Conservation (phyloP, 2,888 invertebrate species). For the Leucoma salicis region DNA sequence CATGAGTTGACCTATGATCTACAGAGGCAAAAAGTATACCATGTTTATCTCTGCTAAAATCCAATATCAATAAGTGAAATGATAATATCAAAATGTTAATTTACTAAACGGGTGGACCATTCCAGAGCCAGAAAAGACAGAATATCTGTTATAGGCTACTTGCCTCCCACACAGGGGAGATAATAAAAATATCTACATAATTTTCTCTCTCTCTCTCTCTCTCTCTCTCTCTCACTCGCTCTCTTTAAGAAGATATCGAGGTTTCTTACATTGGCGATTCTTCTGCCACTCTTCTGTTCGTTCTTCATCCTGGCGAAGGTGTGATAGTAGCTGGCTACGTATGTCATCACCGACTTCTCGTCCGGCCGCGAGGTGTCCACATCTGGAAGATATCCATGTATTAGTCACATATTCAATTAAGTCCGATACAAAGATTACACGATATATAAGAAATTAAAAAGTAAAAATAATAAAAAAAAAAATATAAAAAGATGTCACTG, state of each 20-base stretch:
- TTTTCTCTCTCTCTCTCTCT: too few species aligned
- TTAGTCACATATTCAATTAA: too few species aligned
- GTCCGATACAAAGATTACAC: neutral
- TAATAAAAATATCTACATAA: too few species aligned
- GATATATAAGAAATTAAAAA: neutral
- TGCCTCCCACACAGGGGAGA: too few species aligned
- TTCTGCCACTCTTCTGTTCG: conserved; percentile 97
- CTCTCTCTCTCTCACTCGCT: too few species aligned
- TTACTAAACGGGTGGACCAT: too few species aligned
- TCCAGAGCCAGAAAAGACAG: too few species aligned
- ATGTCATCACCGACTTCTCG: conserved; percentile 99
- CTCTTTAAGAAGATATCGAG: too few species aligned
- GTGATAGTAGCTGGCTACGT: conserved; percentile 99
- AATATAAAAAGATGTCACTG: too few species aligned
- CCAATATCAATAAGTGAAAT: too few species aligned
- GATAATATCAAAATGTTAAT: too few species aligned
- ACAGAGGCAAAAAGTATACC: conserved; percentile 14
- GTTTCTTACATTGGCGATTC: conserved; percentile 98
- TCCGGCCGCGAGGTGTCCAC: conserved; percentile 97
- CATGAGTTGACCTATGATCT: conserved; percentile 98
- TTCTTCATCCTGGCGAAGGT: conserved; percentile 99
- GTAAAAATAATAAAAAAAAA: neutral
- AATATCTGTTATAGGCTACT: too few species aligned
- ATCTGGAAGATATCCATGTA: conserved; percentile 79
- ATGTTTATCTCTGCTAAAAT: neutral